Evolutionary conservation across 37 sponge, comb jelly and placozoan genomes (phyloP), one percentile per base, ranked within the genome.

Genomic region (Petrosia ficiformis): DNA sequence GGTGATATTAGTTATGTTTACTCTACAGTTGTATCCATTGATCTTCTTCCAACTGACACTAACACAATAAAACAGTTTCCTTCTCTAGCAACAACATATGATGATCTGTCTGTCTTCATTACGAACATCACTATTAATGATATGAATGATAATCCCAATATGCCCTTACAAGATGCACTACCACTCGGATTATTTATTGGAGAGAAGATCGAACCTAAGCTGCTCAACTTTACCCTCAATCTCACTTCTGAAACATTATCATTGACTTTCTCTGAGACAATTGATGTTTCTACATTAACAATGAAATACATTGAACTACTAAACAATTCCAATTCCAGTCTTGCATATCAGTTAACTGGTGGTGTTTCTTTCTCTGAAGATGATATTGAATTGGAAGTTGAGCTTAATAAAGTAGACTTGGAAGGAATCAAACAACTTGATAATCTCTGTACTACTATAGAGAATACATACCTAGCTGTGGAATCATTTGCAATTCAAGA

Each of bases 231-330:
- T 33, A 71, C 82, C 21, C 68, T 91, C 4, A 57, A 88, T 40
- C 76, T 91, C 29, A 86, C 82, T 21, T 59, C 81, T 31, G 80
- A 88, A 43, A 54, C 65, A 25, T 67, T 95, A 34, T 59, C 74
- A 8, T 80, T 95, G 0, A 71, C 77, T 8, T 95, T 95, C 81
- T 79, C 85, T 73, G 96, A 95, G 61, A 88, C 96, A 30, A 78
- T 95, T 36, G 71, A 75, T 32, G 70, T 61, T 57, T 61, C 79
- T 4, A 74, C 94, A 39, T 34, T 92, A 34, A 21, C 68, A 6
- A 75, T 73, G 24, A 63, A 92, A 14, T 42, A 42, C 14, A 24
- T 92, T 26, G 90, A 89, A 64, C n/a, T n/a, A n/a, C n/a, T n/a
- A n/a, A 75, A 70, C 44, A 36, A 16, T 0, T n/a, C 57, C 21